These are phyloP conservation scores for Scolopax bukidnonensis DNA, from an alignment of 2,797 vertebrate genomes.

Conservation along the genomic window DNA sequence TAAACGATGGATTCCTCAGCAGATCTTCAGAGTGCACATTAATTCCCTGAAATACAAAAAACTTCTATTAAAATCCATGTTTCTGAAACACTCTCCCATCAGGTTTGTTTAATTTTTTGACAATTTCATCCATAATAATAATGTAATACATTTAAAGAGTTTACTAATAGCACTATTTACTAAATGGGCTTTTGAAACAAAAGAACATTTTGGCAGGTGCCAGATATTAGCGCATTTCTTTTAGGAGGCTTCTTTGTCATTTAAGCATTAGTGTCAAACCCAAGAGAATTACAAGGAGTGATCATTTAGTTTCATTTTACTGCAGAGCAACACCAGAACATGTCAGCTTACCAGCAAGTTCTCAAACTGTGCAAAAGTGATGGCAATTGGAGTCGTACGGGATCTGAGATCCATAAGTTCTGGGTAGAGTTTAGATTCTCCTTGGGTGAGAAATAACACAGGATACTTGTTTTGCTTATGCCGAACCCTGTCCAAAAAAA, in stretches of 20 bases:
- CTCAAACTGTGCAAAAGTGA: conserved; percentile 96
- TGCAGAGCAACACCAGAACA: not conserved
- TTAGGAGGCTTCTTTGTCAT: not conserved
- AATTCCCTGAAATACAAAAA: conserved; percentile 85
- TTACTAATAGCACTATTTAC: not conserved
- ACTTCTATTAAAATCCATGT: not conserved
- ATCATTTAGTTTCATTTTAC: not conserved
- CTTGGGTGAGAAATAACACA: conserved; percentile 96
- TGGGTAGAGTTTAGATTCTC: conserved; percentile 88
- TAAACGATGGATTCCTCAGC: conserved; percentile 84
- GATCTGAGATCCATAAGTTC: conserved; percentile 95
- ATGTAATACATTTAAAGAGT: not conserved
- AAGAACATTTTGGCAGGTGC: not conserved
- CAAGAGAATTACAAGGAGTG: accelerated
- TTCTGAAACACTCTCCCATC: not conserved
- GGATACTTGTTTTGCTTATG: conserved; percentile 98
- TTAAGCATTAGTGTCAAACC: not conserved
- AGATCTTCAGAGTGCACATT: conserved; percentile 93
- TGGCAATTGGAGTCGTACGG: conserved; percentile 91
- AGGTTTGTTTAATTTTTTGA: not conserved
- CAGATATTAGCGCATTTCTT: not conserved
- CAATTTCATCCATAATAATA: not conserved
- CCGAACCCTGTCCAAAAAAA: conserved; percentile 85
- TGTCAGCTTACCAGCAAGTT: conserved; percentile 89
- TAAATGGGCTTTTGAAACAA: not conserved